Conservation (phyloP, 2,888 invertebrate genomes). For the Belgica antarctica region DNA sequence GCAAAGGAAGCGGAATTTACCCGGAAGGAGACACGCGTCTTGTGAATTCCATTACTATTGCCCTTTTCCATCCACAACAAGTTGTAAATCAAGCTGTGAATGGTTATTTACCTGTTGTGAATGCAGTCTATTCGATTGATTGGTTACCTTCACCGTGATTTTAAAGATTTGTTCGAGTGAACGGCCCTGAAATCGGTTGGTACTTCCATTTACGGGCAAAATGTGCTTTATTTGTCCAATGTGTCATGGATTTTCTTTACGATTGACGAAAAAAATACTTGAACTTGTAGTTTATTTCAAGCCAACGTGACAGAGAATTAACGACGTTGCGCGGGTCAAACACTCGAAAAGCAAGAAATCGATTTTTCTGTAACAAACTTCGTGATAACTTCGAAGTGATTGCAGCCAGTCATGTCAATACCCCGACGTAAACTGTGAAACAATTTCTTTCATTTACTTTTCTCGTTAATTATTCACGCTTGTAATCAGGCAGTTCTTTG, state of each 20-base stretch:
- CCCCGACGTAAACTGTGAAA: no score
- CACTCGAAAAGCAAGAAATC: no score
- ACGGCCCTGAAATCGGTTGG: not conserved
- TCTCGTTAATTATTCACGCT: not conserved
- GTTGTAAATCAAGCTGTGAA: not conserved
- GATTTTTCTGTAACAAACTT: no score
- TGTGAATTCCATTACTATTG: conserved; percentile 9
- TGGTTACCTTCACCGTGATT: conserved; percentile 13
- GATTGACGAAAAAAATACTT: no score
- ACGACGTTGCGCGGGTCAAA: no score
- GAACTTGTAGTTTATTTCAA: no score
- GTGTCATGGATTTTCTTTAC: no score
- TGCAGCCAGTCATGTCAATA: no score
- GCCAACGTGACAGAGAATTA: no score
- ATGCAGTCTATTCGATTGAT: conserved; percentile 6
- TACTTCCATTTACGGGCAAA: not conserved
- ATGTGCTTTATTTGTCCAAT: not conserved
- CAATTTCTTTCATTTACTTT: not conserved
- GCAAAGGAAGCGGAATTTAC: not conserved
- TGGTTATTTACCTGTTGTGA: not conserved
- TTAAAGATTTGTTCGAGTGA: not conserved
- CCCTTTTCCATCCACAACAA: not conserved
- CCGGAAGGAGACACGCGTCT: not conserved
- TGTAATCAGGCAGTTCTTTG: no score
- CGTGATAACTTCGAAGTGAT: no score